Evolutionary conservation across 1,140 invertebrate genomes (phyloP).

Genomic region (Dreissena rostriformis): DNA sequence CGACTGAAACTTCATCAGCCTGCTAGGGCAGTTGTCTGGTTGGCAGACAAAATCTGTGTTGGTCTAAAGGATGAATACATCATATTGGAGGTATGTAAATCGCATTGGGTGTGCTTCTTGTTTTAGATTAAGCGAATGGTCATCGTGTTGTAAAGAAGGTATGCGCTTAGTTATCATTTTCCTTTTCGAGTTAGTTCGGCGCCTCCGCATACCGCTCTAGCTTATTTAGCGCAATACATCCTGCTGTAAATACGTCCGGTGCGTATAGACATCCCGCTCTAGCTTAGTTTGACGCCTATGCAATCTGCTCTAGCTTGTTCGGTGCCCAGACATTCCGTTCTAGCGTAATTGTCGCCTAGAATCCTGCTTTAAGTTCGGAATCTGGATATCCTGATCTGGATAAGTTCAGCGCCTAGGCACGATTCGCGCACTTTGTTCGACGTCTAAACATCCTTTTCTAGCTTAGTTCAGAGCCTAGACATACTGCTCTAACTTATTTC

Average conservation of each 20-base stretch:
- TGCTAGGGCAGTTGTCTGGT: background rate
- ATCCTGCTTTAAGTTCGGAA: no score
- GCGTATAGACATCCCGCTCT: background rate
- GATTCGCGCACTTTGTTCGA: no score
- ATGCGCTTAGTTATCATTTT: background rate
- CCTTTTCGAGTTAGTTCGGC: background rate
- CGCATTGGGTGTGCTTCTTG: background rate
- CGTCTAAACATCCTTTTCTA: no score
- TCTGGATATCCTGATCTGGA: no score
- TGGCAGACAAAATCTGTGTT: background rate
- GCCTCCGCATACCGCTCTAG: background rate
- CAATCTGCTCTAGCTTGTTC: no score
- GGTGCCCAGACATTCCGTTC: no score
- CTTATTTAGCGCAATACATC: background rate
- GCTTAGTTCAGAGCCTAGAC: no score
- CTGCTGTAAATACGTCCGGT: background rate
- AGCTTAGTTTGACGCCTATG: no score
- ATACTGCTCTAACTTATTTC: no score
- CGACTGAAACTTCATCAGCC: background rate
- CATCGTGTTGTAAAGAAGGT: background rate
- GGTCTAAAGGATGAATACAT: slow-evolving; percentile 2
- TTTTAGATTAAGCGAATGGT: background rate
- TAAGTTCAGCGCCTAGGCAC: no score
- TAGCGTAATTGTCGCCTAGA: no score
- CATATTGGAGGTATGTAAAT: background rate